Evolutionary conservation across 2,888 invertebrate species (phyloP).

Genomic region (Agrotis clavis): DNA sequence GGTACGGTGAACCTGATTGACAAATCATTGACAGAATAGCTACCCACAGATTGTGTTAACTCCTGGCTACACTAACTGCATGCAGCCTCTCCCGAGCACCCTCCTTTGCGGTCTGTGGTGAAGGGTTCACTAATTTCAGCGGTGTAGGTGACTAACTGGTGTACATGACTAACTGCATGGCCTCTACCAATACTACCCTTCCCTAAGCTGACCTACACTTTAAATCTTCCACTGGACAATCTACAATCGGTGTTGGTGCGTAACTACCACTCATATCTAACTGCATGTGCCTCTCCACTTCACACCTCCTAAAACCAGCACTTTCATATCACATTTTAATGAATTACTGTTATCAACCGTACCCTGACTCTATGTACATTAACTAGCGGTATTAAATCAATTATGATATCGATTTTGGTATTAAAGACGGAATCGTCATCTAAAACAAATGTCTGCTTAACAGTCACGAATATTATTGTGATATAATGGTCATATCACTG

Average conservation of each 20-base stretch:
- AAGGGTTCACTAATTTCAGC: conserved; percentile 48
- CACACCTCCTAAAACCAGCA: conserved; percentile 77
- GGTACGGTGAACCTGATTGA: conserved; percentile 57
- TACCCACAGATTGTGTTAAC: conserved; percentile 74
- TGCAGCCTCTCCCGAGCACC: conserved; percentile 79
- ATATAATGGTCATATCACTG: conserved; percentile 88
- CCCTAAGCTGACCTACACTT: conserved; percentile 70
- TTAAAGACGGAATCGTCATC: conserved; percentile 42
- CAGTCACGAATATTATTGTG: conserved; percentile 78
- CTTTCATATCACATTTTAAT: conserved; percentile 47
- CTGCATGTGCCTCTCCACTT: conserved; percentile 82
- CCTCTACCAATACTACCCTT: conserved; percentile 72
- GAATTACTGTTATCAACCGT: conserved; percentile 45
- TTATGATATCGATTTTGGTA: conserved; percentile 60
- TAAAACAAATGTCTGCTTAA: conserved; percentile 59
- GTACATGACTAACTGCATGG: conserved; percentile 78
- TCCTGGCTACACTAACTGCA: conserved; percentile 77
- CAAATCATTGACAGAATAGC: conserved; percentile 24
- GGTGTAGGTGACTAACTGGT: conserved; percentile 76
- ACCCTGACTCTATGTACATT: conserved; percentile 54
- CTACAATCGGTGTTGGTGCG: conserved; percentile 74
- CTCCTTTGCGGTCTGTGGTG: conserved; percentile 79
- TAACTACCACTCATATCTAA: conserved; percentile 76
- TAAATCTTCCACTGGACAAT: conserved; percentile 13
- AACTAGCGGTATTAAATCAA: conserved; percentile 58